Conservation (phyloP, 64 coral and sea anemone genomes). For the Stichodactyla helianthus region DNA sequence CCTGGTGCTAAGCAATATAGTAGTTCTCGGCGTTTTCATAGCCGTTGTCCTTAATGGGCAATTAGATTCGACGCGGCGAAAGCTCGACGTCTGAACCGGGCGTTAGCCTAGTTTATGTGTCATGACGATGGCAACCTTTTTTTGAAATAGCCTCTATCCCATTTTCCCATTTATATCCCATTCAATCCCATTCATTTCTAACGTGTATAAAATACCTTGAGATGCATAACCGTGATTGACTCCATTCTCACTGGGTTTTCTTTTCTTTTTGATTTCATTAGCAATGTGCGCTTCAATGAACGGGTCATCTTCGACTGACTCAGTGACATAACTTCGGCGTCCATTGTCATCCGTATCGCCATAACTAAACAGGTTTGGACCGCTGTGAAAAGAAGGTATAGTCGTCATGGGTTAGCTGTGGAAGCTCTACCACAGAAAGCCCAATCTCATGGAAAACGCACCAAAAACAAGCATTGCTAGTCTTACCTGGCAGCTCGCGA, state of each 20-base stretch:
- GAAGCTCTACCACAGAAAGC: background rate
- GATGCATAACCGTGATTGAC: constrained; percentile 83
- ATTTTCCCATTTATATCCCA: background rate
- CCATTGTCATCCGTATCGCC: background rate
- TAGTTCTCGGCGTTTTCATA: too few species aligned
- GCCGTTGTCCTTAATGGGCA: too few species aligned
- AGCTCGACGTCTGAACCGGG: too few species aligned
- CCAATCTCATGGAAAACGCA: background rate
- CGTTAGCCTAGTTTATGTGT: too few species aligned
- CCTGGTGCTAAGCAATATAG: too few species aligned
- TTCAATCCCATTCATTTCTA: background rate
- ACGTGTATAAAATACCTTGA: constrained; percentile 43
- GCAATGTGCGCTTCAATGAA: constrained; percentile 81
- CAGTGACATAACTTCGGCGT: constrained; percentile 52
- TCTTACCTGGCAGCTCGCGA: constrained; percentile 45
- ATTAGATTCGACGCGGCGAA: too few species aligned
- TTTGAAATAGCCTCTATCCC: too few species aligned
- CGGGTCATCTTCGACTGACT: constrained; percentile 79
- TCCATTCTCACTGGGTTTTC: constrained; percentile 52
- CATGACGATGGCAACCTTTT: too few species aligned
- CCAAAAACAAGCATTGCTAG: background rate
- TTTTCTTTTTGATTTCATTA: constrained; percentile 31
- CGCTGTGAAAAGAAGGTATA: background rate
- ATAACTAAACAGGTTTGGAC: background rate
- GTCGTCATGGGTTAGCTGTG: background rate